Base-by-base conservation (phyloP, 1,140 invertebrate species). In the Drosophila neocordata region DNA sequence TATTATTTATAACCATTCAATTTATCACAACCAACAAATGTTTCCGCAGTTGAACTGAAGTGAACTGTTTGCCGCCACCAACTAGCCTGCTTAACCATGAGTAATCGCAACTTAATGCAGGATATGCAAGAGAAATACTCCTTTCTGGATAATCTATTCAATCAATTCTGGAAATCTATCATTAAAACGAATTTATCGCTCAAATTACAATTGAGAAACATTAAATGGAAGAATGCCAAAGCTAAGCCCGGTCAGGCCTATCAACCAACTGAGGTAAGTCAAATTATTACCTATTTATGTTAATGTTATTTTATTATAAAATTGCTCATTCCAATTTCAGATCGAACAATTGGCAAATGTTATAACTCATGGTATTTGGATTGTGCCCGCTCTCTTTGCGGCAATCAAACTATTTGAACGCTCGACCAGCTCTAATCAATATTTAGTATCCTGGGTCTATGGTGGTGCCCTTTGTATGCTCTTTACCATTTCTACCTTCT, bases 331-430 rank as follows among this genome's bases (percentile, higher is more conserved):
- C 48, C 1, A 60, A 24, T 11, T 20, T 20, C 92, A 96, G 92
- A 93, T 97, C 59, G 97, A 98, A 92, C 97, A 98, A 91, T 92
- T 98, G 72, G 97, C 97, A 8, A 98, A 98, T 92, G 95, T 98
- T 44, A 93, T 97, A 67, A 97, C 97, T 24, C 97, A 98, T 93
- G 97, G 96, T 51, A 94, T 97, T 67, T 97, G 96, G 94, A 94
- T 97, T 31, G 92, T 97, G 65, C 97, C 97, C 15, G 97, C 97
- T 71, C 91, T 97, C 2, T 91, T 95, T 35, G 97, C 95, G 4
- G 94, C 95, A 34, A 92, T 95, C n/a, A 94, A 95, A 83, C 93
- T 98, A 69, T 92, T 97, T 18, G 93, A 93, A 35, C 94, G 96
- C 73, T 95, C 97, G 1, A 91, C 93, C 0, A 95, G 94, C 68